Percentiles rank a stretch among this genome's conserved stretches.
Conservation (phyloP, 2,797 vertebrate species). For the Sparus aurata region DNA sequence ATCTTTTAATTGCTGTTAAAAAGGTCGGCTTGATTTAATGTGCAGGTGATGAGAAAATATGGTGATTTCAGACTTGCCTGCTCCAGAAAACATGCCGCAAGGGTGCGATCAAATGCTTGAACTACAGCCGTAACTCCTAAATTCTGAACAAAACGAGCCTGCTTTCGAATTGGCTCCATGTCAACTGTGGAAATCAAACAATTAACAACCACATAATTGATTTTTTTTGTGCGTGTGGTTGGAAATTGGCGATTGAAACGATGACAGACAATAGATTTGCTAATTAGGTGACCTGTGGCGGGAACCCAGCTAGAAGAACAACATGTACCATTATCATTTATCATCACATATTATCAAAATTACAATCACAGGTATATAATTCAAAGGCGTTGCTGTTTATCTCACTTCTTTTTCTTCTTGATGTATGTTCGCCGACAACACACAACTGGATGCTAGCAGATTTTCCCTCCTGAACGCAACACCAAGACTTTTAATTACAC, state of each 20-base stretch:
- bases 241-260: not conserved
- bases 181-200: not conserved
- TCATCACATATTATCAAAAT: too few relatives aligned
- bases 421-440: not conserved
- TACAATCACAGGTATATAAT: too few relatives aligned
- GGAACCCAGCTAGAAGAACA: too few relatives aligned
- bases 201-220: not conserved
- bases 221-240: not conserved
- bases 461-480: not conserved
- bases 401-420: not conserved
- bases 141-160: not conserved
- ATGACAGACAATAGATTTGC: not conserved
- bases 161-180: not conserved
- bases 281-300: not conserved
- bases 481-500: too few relatives aligned
- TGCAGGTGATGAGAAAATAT: conserved; percentile 5
- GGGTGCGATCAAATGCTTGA: not conserved
- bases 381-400: not conserved
- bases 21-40: conserved; percentile 20
- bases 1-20: not conserved
- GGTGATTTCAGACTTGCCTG: not conserved
- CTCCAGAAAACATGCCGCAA: not conserved
- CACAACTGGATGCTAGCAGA: not conserved
- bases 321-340: not conserved
- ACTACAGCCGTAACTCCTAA: not conserved